These are phyloP conservation scores for Apeltes quadracus DNA, from an alignment of 2,113 vertebrate genomes.

Conservation along the genomic window DNA sequence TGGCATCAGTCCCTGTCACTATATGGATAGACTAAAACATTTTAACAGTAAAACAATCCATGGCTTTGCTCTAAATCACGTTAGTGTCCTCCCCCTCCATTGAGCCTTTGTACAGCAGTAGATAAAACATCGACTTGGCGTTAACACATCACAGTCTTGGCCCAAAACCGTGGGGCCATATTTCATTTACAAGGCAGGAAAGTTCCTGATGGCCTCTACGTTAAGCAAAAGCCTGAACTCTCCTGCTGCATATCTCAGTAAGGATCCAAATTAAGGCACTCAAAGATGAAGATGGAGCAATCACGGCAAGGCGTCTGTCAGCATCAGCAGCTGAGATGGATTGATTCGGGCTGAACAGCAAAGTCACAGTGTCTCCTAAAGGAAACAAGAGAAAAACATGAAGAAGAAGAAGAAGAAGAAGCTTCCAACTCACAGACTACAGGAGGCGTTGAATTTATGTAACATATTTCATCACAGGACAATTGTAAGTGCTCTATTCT, in stretches of 20 bases:
- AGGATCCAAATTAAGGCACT: slow-evolving; percentile 61
- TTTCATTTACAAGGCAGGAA: slow-evolving; percentile 38
- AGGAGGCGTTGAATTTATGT: background rate
- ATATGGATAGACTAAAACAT: slow-evolving; percentile 29
- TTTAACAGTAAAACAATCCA: slow-evolving; percentile 33
- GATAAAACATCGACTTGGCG: slow-evolving; percentile 39
- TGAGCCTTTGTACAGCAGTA: slow-evolving; percentile 37
- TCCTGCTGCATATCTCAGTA: slow-evolving; percentile 14
- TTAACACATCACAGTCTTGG: slow-evolving; percentile 41
- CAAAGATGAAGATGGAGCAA: slow-evolving; percentile 36
- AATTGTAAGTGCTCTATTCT: background rate
- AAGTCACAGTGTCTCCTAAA: slow-evolving; percentile 32
- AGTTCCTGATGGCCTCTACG: slow-evolving; percentile 10
- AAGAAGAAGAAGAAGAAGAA: background rate
- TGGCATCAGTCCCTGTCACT: slow-evolving; percentile 40
- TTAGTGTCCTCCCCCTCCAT: background rate
- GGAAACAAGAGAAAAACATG: slow-evolving; percentile 15
- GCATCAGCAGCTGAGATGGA: slow-evolving; percentile 21
- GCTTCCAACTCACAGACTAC: background rate
- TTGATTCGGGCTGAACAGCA: slow-evolving; percentile 21
- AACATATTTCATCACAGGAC: background rate
- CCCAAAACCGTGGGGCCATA: slow-evolving; percentile 36
- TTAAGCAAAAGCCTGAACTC: slow-evolving; percentile 12
- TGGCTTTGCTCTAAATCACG: slow-evolving; percentile 46
- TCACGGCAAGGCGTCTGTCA: slow-evolving; percentile 12